phyloP scores from a whole-genome alignment of 1,140 invertebrate genomes.

The Rhyzopertha dominica region DNA sequence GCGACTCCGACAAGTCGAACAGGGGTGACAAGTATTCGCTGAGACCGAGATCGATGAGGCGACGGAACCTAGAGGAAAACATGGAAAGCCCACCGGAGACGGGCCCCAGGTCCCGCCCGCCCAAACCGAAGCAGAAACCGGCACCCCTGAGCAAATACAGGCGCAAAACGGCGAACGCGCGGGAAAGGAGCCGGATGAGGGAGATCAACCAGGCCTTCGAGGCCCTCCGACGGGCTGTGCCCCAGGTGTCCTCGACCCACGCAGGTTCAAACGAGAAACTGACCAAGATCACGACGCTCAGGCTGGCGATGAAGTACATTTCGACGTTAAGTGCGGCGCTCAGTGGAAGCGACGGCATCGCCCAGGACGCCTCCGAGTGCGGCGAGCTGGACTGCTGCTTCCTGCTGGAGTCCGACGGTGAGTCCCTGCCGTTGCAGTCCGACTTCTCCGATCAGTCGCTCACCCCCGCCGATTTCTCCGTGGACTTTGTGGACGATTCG shows the following conservation, averaged over 20 bases:
- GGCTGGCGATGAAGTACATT: constrained; percentile 85
- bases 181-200: constrained; percentile 78
- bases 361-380: constrained; percentile 35
- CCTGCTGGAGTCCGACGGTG: constrained; percentile 40
- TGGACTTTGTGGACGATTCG: constrained; percentile 34
- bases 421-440: constrained; percentile 38
- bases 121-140: constrained; percentile 61
- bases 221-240: constrained; percentile 68
- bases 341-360: constrained; percentile 16
- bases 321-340: constrained; percentile 53
- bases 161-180: constrained; percentile 81
- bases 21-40: constrained; percentile 41
- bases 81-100: constrained; percentile 23
- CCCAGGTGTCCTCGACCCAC: constrained; percentile 49
- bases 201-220: constrained; percentile 88
- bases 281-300: constrained; percentile 84
- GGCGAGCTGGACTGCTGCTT: constrained; percentile 40
- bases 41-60: constrained; percentile 33
- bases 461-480: constrained; percentile 38
- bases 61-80: constrained; percentile 22
- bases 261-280: constrained; percentile 63
- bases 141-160: constrained; percentile 85
- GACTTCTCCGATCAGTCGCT: constrained; percentile 41
- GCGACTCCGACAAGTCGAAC: constrained; percentile 24
- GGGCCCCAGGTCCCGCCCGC: constrained; percentile 14